phyloP scores from a whole-genome alignment of 2,113 vertebrate genomes.

The Malurus alboscapulatus region DNA sequence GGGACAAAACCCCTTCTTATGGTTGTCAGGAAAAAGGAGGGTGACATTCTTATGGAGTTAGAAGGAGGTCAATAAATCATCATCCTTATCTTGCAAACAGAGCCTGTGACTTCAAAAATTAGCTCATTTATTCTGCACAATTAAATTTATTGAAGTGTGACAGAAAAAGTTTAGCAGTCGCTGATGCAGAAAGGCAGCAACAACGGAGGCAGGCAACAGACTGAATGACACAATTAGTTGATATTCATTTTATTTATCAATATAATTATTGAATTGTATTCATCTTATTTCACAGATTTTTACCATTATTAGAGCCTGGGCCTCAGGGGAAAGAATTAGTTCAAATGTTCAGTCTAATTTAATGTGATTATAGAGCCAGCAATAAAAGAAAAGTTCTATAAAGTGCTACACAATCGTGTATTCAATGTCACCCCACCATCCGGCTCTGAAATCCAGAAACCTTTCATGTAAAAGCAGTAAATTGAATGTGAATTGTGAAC shows the following conservation, averaged over 20 bases:
- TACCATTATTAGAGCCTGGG: conserved; percentile 69
- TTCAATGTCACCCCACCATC: conserved; percentile 62
- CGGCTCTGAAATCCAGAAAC: conserved; percentile 58
- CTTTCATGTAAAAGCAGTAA: conserved; percentile 45
- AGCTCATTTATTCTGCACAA: conserved; percentile 99
- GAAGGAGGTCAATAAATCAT: conserved; percentile 93
- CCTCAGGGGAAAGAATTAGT: conserved; percentile 75
- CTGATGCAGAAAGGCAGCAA: conserved; percentile 84
- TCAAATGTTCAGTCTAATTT: conserved; percentile 70
- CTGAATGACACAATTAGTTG: conserved; percentile 89
- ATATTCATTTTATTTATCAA: conserved; percentile 93
- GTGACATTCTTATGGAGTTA: conserved; percentile 66
- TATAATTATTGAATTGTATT: conserved; percentile 87
- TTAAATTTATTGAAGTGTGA: conserved; percentile 99
- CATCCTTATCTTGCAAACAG: conserved; percentile 90
- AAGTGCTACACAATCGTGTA: conserved; percentile 69
- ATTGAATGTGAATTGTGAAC: conserved; percentile 68
- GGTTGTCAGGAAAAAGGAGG: conserved; percentile 76
- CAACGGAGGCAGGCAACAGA: conserved; percentile 82
- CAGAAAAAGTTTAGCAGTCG: conserved; percentile 91
- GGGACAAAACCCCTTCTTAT: not conserved
- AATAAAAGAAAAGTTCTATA: conserved; percentile 73
- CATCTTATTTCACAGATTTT: conserved; percentile 88
- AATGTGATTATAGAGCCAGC: conserved; percentile 74
- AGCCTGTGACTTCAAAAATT: conserved; percentile 98